Percentiles rank a stretch among this genome's conserved stretches.
Evolutionary conservation across 2,113 vertebrate genomes (phyloP).

Genomic region (Neodon shergylaensis): DNA sequence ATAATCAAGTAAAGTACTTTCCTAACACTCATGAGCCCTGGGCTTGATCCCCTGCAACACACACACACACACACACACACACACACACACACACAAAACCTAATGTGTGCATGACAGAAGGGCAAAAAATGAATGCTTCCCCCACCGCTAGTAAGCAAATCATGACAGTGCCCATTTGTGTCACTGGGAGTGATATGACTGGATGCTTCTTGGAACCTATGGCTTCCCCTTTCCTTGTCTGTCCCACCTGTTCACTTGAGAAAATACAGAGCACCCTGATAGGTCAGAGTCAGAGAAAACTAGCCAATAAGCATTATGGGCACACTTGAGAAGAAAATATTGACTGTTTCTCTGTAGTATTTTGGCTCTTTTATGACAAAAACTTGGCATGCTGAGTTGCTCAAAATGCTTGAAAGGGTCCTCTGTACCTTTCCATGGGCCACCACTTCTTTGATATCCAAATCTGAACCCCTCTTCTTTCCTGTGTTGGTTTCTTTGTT

Average conservation of each 20-base stretch:
- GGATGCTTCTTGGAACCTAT: background rate
- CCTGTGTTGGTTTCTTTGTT: background rate
- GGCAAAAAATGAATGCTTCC: background rate
- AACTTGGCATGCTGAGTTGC: background rate
- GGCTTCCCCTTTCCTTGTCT: background rate
- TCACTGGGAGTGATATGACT: background rate
- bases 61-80: background rate
- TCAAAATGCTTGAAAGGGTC: background rate
- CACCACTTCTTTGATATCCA: background rate
- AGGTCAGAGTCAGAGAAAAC: background rate
- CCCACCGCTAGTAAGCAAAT: too few relatives aligned
- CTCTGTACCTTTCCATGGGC: fast-evolving
- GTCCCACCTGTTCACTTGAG: background rate
- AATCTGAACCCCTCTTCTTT: background rate
- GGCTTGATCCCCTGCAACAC: background rate
- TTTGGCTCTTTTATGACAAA: background rate
- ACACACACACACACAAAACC: background rate
- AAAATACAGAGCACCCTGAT: background rate
- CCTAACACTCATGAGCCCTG: background rate
- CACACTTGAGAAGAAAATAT: background rate
- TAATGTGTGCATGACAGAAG: fast-evolving
- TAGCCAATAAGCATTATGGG: background rate
- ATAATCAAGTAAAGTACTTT: background rate
- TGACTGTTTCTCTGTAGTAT: background rate
- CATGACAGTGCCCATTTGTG: background rate